Base-by-base conservation (phyloP, 64 coral and sea anemone species). In the Pocillopora verrucosa region DNA sequence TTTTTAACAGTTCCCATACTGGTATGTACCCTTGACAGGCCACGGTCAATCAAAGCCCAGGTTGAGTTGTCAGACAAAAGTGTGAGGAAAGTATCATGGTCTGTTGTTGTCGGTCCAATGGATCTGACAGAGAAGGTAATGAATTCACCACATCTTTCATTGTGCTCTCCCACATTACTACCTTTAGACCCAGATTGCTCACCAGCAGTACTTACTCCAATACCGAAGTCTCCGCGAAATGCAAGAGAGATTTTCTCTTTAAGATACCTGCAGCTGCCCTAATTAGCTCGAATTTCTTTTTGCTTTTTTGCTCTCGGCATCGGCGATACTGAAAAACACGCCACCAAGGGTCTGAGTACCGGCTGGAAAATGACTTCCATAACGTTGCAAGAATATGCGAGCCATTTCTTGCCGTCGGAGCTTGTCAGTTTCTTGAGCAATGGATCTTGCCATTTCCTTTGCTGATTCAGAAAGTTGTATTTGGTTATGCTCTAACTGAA, bases 11-110 rank as follows among this genome's bases (percentile, higher is more conserved):
- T 45, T 75, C 70, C 84, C 84, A 87, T 17, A 87, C 84, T 58
- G 84, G 84, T n/a, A 87, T 74, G n/a, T n/a, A n/a, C 38, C 45
- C 36, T 87, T 11, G 1, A 13, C 19, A 22, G 15, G 9, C 12
- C 84, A 65, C 84, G 84, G 84, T 87, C 84, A 45, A 87, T 87
- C 37, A 87, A 45, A 12, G 84, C 84, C 84, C 84, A 87, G n/a
- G 84, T 87, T 13, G 67, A 87, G 30, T 87, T 87, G n/a, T 87
- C 57, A 10, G 45, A 30, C 34, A 87, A 61, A 16, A 87, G 68
- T 11, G 73, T 87, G 7, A 56, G 19, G 58, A 87, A 87, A 0
- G 36, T 73, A 1, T 17, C 38, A 59, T 65, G 84, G 25, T 87
- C 60, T 57, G 68, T 59, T 51, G 68, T 41, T 24, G 72, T 16